phyloP scores from a whole-genome alignment of 1,140 invertebrate species.

The Sminthurides bifidus region DNA sequence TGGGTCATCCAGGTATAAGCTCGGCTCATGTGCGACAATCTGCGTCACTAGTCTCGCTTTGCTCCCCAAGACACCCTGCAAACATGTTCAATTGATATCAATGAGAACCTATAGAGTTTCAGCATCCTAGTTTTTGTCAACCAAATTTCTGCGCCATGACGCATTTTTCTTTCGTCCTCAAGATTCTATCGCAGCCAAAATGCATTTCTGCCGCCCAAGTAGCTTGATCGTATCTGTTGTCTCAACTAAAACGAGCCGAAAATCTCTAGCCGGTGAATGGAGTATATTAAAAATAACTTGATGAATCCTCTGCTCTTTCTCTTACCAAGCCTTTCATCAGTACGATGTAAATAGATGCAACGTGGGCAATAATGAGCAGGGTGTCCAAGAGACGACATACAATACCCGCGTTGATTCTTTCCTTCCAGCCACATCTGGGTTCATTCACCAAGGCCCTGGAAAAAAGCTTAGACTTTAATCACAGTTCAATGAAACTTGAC shows the following conservation, averaged over 20 bases:
- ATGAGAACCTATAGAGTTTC: background rate
- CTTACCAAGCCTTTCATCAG: constrained; percentile 21
- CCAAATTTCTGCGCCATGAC: too few species aligned
- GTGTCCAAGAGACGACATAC: constrained; percentile 15
- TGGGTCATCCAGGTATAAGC: constrained; percentile 18
- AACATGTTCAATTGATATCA: background rate
- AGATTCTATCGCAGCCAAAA: too few species aligned
- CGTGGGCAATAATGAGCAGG: constrained; percentile 10
- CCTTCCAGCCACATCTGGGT: constrained; percentile 15
- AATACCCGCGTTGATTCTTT: background rate
- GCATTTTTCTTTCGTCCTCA: too few species aligned
- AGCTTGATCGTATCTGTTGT: too few species aligned
- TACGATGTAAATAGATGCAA: constrained; percentile 16
- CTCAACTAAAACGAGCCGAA: too few species aligned
- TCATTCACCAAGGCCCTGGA: constrained; percentile 20
- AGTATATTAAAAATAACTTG: background rate
- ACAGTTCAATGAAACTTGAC: too few species aligned
- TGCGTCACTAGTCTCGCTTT: background rate
- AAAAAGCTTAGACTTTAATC: too few species aligned
- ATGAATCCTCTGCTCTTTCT: background rate
- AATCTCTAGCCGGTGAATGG: background rate
- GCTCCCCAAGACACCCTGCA: constrained; percentile 7
- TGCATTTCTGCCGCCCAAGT: too few species aligned
- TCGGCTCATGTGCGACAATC: constrained; percentile 17
- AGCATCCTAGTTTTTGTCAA: background rate